Evolutionary conservation across 2,113 vertebrate species (phyloP), one percentile per base, ranked within the genome.

Genomic region (Phylloscopus trochilus): DNA sequence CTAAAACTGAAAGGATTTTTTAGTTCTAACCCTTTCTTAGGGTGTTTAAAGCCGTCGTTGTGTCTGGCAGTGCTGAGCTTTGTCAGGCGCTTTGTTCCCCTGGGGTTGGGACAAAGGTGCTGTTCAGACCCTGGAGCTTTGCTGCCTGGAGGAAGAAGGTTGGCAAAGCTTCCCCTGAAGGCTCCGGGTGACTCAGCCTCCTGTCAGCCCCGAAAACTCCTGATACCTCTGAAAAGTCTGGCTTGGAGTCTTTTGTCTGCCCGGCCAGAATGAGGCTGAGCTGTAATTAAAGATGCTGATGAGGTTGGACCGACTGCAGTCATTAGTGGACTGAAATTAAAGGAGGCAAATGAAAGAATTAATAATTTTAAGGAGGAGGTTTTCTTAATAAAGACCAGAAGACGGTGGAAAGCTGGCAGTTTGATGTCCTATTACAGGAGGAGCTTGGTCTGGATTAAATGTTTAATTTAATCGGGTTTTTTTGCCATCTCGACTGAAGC

Each of bases 291-390:
- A 84, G 33, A 43, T n/a, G 81, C 9, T 92, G 77, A 56, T 47
- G 46, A 91, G 60, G 33, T 47, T 82, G 11, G 37, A 22, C 7
- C 16, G 23, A 67, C 70, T 44, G 27, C n/a, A 67, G 51, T 83
- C 46, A 92, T 95, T 80, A 88, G n/a, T 13, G 55, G 37, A 30
- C 17, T 15, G 72, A 90, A 95, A 96, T 94, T 94, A 96, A 92
- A 93, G 79, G 75, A 13, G 47, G 24, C 3, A 33, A 31, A 77
- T n/a, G 43, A 86, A 74, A 70, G 58, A 76, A 92, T 92, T 47
- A 82, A 49, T 91, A 56, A 79, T 88, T 87, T 80, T 39, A 69
- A 69, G 26, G 49, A 46, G 26, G 4, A 31, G 11, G 4, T 21
- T 91, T 93, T 60, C 28, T 91, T 75, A 94, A 74, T 43, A 47